Evolutionary conservation across 2,113 vertebrate genomes (phyloP).

Genomic region (Actinemys pallida): DNA sequence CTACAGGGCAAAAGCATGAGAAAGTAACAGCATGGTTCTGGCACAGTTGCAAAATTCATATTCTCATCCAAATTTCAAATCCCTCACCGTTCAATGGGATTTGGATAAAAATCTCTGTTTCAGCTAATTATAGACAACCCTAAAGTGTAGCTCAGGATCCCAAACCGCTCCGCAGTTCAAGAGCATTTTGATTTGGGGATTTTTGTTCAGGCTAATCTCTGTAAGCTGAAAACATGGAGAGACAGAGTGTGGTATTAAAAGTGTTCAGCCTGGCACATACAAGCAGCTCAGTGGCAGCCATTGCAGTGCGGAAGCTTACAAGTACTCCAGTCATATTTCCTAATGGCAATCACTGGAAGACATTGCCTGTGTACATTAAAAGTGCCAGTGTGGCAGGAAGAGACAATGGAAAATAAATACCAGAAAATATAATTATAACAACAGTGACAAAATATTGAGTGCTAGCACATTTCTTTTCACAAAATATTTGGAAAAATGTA

Average conservation of each 20-base stretch:
- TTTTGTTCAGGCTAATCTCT: background rate
- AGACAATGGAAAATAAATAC: background rate
- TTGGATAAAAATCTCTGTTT: background rate
- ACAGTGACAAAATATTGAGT: background rate
- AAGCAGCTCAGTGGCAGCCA: accelerated
- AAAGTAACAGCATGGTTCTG: background rate
- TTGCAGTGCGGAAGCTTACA: background rate
- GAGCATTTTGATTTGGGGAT: accelerated
- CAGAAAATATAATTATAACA: background rate
- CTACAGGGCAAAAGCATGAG: background rate
- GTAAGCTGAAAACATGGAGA: accelerated
- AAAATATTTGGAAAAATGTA: background rate
- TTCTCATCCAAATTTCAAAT: background rate
- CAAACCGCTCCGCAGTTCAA: background rate
- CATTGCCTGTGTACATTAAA: background rate
- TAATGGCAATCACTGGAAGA: background rate
- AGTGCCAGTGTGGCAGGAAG: background rate
- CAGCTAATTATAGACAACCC: background rate
- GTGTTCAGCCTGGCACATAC: accelerated
- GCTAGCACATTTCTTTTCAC: background rate
- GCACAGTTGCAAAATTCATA: background rate
- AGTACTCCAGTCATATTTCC: accelerated
- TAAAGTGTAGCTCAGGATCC: background rate
- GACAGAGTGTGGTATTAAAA: background rate
- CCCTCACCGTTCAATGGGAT: background rate